Percentiles rank a stretch among this genome's conserved stretches.
These are phyloP conservation scores for Chrysaora quinquecirrha DNA, from an alignment of 30 jellyfish, hydroid and myxozoan genomes.

Conservation along the genomic window DNA sequence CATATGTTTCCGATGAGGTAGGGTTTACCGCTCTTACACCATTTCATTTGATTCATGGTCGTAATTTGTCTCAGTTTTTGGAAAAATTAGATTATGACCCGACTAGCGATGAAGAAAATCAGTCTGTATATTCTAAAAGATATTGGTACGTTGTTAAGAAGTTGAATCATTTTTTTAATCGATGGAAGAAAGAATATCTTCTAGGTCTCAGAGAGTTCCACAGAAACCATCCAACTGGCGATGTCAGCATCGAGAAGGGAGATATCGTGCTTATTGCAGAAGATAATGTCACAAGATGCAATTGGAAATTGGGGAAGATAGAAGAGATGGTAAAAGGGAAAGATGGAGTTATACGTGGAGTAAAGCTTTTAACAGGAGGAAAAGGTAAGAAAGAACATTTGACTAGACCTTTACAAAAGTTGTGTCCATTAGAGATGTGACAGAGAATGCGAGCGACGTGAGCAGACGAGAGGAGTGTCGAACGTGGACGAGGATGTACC, in stretches of 20 bases:
- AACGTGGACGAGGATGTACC: not conserved
- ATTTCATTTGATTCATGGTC: too few relatives aligned
- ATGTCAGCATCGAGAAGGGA: not conserved
- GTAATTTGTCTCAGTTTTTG: not conserved
- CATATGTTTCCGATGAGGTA: too few relatives aligned
- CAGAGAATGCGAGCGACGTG: not conserved
- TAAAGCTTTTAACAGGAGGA: not conserved
- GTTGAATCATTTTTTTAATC: not conserved
- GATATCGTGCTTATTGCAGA: not conserved
- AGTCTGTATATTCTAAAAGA: not conserved
- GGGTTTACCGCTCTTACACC: too few relatives aligned
- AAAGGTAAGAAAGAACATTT: not conserved
- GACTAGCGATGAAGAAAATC: not conserved
- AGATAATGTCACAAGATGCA: not conserved
- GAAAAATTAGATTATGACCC: not conserved
- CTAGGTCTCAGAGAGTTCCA: not conserved
- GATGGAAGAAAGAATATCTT: not conserved
- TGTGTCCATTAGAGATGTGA: not conserved
- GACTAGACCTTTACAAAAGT: not conserved
- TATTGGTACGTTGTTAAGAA: not conserved
- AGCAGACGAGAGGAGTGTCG: not conserved
- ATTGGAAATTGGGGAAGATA: not conserved
- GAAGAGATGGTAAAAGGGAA: not conserved
- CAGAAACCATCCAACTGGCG: not conserved
- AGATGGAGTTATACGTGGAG: not conserved